phyloP scores from a whole-genome alignment of 1,140 invertebrate species.

The Doryteuthis pealeii region DNA sequence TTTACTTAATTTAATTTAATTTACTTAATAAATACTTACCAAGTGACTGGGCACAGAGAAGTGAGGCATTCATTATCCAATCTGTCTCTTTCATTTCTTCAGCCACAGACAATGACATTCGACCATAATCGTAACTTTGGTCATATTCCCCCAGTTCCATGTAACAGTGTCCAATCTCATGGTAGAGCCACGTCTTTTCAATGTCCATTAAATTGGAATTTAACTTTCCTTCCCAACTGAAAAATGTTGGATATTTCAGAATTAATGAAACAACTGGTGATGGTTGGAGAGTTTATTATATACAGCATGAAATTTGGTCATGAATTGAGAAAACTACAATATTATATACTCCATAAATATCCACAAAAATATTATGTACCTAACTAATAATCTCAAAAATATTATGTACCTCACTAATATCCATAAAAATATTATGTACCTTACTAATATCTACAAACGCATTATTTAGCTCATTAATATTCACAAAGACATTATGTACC shows the following conservation, averaged over 20 bases:
- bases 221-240: slow-evolving; percentile 55
- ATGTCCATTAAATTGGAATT: slow-evolving; percentile 48
- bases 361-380: no score
- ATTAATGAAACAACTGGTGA: background rate
- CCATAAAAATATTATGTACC: no score
- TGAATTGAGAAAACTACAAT: no score
- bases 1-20: no score
- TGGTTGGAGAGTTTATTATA: background rate
- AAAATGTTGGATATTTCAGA: no score
- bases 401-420: no score
- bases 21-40: slow-evolving; percentile 37
- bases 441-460: no score
- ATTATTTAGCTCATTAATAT: no score
- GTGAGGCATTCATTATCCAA: slow-evolving; percentile 58
- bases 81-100: slow-evolving; percentile 52
- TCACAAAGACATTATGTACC: no score
- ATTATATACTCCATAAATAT: no score
- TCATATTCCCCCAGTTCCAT: slow-evolving; percentile 51
- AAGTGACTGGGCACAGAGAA: slow-evolving; percentile 58
- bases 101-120: slow-evolving; percentile 55
- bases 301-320: no score
- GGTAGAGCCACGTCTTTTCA: slow-evolving; percentile 59
- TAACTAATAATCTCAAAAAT: no score
- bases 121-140: slow-evolving; percentile 56
- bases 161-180: slow-evolving; percentile 60